Conservation (phyloP, 2,113 vertebrate genomes). For the Halichoerus grypus region DNA sequence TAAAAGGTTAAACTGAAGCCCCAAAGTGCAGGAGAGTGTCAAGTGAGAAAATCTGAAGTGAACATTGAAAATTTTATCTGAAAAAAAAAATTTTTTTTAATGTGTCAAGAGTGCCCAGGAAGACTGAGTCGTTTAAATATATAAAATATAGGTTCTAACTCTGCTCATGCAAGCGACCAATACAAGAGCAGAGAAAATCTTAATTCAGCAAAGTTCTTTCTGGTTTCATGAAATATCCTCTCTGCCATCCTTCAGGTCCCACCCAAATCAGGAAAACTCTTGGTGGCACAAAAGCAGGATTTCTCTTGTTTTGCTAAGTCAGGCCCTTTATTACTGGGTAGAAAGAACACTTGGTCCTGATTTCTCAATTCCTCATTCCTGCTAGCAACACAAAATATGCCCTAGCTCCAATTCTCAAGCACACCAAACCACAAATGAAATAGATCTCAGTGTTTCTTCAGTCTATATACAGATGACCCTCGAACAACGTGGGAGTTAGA, state of each 20-base stretch:
- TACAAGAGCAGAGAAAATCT: background rate
- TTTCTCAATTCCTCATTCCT: constrained; percentile 71
- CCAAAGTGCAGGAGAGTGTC: background rate
- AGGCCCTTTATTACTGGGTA: constrained; percentile 46
- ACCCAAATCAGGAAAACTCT: constrained; percentile 13
- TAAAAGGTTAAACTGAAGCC: background rate
- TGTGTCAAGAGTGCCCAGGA: background rate
- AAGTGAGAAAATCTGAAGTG: background rate
- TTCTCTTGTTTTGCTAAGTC: constrained; percentile 66
- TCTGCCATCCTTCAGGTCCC: background rate
- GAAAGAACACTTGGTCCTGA: constrained; percentile 60
- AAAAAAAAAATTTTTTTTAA: background rate
- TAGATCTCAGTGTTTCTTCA: background rate
- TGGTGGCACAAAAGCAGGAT: background rate
- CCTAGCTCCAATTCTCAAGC: background rate
- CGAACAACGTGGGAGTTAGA: background rate
- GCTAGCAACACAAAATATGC: background rate
- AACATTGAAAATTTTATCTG: background rate
- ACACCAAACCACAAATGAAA: constrained; percentile 23
- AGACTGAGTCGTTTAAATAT: background rate
- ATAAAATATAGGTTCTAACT: constrained; percentile 7
- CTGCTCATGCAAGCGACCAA: background rate
- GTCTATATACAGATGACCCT: background rate
- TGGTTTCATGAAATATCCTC: background rate
- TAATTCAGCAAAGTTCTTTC: constrained; percentile 57